phyloP scores from a whole-genome alignment of 2,113 vertebrate species.

The Ctenomys sociabilis region DNA sequence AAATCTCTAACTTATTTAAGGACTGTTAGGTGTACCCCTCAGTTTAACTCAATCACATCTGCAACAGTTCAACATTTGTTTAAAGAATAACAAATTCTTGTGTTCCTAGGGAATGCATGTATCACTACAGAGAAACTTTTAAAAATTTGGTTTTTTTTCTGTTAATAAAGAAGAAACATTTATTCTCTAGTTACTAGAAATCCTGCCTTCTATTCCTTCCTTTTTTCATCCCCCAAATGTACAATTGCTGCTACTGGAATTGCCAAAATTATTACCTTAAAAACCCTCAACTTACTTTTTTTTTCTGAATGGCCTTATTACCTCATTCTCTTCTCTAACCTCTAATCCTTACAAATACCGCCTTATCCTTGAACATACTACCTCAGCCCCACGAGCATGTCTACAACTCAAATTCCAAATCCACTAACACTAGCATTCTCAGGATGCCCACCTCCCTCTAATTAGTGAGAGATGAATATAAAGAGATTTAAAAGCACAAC shows the following conservation, averaged over 20 bases:
- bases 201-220: background rate
- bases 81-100: background rate
- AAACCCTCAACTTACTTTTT: background rate
- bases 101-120: background rate
- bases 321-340: conserved; percentile 7
- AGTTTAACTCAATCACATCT: background rate
- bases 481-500: conserved; percentile 18
- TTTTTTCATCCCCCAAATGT: background rate
- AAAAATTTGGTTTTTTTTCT: background rate
- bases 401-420: background rate
- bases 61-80: background rate
- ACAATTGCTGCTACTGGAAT: background rate
- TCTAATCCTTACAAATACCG: conserved; percentile 40
- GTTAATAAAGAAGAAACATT: background rate
- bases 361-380: background rate
- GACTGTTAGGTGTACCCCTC: background rate
- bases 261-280: conserved; percentile 28
- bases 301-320: background rate
- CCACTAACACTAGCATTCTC: background rate
- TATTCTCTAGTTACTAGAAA: conserved; percentile 6
- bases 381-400: background rate
- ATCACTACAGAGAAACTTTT: background rate
- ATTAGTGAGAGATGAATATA: background rate
- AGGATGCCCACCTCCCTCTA: background rate
- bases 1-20: background rate